A percentile compares a stretch with the other conserved stretches of the same genome.
Evolutionary conservation across 2,797 vertebrate genomes (phyloP).

Genomic region (Chromis chromis): DNA sequence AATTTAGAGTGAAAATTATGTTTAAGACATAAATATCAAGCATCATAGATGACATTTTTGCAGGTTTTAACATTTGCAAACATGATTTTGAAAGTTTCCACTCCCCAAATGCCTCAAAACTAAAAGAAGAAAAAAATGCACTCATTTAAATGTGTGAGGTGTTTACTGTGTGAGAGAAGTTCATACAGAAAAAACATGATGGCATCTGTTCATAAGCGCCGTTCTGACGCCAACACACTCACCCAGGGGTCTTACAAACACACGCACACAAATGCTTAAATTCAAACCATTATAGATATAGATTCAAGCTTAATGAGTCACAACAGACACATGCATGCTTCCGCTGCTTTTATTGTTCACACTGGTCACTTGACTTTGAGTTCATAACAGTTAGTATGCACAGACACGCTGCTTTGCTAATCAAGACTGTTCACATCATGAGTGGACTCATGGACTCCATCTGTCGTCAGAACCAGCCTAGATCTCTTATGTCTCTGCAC

Average conservation of each 20-base stretch:
- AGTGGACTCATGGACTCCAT: conserved; percentile 53
- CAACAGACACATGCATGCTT: conserved; percentile 4
- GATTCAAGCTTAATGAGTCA: not conserved
- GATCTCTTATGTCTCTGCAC: conserved; percentile 9
- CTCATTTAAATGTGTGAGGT: too few relatives aligned
- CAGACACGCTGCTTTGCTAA: conserved; percentile 33
- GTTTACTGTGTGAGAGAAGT: too few relatives aligned
- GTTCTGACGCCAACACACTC: conserved; percentile 10
- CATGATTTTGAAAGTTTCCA: not conserved
- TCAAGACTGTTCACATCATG: conserved; percentile 41
- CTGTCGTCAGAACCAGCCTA: conserved; percentile 31
- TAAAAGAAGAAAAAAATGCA: not conserved
- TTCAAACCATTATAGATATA: not conserved
- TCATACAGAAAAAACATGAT: too few relatives aligned
- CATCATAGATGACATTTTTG: not conserved
- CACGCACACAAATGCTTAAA: not conserved
- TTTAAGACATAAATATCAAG: too few relatives aligned
- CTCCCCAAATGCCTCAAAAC: not conserved
- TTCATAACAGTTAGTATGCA: conserved; percentile 52
- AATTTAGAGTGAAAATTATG: not conserved
- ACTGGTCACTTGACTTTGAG: conserved; percentile 63
- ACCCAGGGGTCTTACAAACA: not conserved
- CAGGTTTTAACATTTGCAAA: not conserved
- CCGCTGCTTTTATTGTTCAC: conserved; percentile 29
- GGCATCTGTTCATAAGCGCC: not conserved